Conservation (phyloP, 2,113 vertebrate species). For the Laticauda colubrina region DNA sequence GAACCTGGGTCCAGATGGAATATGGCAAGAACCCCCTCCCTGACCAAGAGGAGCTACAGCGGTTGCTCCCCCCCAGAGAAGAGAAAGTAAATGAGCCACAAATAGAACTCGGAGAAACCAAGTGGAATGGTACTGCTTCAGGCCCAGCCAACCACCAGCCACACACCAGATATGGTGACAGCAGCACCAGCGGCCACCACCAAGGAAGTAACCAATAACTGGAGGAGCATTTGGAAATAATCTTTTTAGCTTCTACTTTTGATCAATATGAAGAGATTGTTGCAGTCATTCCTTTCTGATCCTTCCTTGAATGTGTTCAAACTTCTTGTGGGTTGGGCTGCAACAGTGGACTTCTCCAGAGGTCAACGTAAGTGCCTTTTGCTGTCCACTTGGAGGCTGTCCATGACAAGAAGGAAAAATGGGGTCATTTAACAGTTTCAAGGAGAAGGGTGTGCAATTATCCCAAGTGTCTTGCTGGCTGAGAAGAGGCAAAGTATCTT, state of each 20-base stretch:
- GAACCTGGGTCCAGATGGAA: conserved; percentile 72
- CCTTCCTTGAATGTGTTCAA: background rate
- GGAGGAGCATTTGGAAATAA: accelerated
- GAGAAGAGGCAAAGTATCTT: background rate
- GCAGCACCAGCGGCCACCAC: conserved; percentile 33
- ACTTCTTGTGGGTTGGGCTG: background rate
- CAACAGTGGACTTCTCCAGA: background rate
- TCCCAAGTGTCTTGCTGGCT: background rate
- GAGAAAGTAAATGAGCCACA: conserved; percentile 68
- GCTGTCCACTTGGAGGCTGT: background rate
- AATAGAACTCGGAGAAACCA: conserved; percentile 49
- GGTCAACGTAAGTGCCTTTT: background rate
- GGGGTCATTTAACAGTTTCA: background rate
- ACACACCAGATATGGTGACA: conserved; percentile 45
- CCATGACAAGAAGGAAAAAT: no score
- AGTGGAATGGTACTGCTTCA: conserved; percentile 43
- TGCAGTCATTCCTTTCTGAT: background rate
- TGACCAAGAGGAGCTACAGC: conserved; percentile 78
- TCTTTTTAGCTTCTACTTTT: accelerated
- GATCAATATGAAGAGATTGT: background rate
- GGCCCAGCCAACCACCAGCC: conserved; percentile 49
- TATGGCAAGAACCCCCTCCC: conserved; percentile 75
- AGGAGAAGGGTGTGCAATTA: no score
- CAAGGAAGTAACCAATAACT: conserved; percentile 65
- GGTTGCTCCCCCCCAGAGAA: conserved; percentile 69